Conservation (phyloP, 2,888 invertebrate species). For the Pachydiplax longipennis region DNA sequence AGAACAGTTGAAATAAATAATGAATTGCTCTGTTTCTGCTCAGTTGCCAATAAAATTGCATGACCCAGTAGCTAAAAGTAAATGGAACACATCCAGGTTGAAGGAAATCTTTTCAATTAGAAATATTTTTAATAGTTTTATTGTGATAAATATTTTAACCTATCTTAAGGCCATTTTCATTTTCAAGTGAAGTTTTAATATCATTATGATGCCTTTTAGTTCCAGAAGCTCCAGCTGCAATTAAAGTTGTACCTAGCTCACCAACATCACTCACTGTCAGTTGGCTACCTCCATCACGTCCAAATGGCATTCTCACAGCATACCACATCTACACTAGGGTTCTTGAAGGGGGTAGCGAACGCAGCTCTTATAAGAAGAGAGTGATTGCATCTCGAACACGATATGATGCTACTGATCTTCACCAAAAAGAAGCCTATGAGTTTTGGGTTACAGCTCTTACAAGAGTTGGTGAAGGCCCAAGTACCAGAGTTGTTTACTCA, state of each 20-base stretch:
- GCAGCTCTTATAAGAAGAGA: slow-evolving; percentile 48
- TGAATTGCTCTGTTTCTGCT: too few relatives aligned
- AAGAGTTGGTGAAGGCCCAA: slow-evolving; percentile 59
- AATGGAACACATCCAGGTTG: too few relatives aligned
- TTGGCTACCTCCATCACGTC: slow-evolving; percentile 60
- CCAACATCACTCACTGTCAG: slow-evolving; percentile 55
- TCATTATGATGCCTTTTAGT: slow-evolving; percentile 53
- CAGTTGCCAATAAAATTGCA: too few relatives aligned
- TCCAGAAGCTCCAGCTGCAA: slow-evolving; percentile 59
- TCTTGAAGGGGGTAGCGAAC: slow-evolving; percentile 53
- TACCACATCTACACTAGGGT: slow-evolving; percentile 58
- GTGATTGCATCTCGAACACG: slow-evolving; percentile 46
- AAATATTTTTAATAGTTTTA: background rate
- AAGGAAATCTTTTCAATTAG: background rate
- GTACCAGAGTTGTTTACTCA: slow-evolving; percentile 64
- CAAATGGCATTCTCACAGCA: slow-evolving; percentile 60
- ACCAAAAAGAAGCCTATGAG: slow-evolving; percentile 52
- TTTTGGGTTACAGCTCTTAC: slow-evolving; percentile 63
- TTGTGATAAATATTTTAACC: background rate
- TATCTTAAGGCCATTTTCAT: background rate
- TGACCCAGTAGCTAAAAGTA: too few relatives aligned
- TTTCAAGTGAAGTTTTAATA: background rate
- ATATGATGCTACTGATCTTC: slow-evolving; percentile 52
- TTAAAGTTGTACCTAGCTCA: slow-evolving; percentile 60
- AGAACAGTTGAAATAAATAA: too few relatives aligned